Conservation (phyloP, 2,797 vertebrate genomes). For the Gobionotothen gibberifrons region DNA sequence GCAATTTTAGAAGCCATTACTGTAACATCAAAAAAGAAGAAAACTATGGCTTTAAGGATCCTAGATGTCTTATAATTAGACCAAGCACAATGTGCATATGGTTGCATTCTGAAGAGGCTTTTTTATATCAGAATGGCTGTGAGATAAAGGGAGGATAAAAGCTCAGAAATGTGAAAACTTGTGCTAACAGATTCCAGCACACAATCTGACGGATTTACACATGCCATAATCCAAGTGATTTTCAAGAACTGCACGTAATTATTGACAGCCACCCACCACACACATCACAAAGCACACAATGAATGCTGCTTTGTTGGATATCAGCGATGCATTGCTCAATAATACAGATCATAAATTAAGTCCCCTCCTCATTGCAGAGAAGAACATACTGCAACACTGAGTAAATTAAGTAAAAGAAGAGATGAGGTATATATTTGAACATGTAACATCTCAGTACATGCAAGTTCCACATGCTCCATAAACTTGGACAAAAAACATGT, state of each 20-base stretch:
- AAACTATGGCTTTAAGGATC: slow-evolving; percentile 36
- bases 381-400: not conserved
- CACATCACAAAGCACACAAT: slow-evolving; percentile 9
- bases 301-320: slow-evolving; percentile 16
- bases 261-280: slow-evolving; percentile 4
- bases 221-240: not conserved
- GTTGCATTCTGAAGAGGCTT: not conserved
- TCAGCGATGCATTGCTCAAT: slow-evolving; percentile 1
- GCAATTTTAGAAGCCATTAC: slow-evolving; percentile 35
- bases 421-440: not conserved
- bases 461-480: not conserved
- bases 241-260: not conserved
- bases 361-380: not conserved
- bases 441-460: no score
- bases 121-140: slow-evolving; percentile 8
- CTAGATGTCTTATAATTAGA: slow-evolving; percentile 43
- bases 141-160: slow-evolving; percentile 14
- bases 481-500: not conserved
- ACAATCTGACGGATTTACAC: slow-evolving; percentile 19
- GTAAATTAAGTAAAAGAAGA: slow-evolving; percentile 1
- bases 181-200: slow-evolving; percentile 13
- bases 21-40: slow-evolving; percentile 24
- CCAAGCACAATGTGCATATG: slow-evolving; percentile 4
- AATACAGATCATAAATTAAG: not conserved
- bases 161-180: slow-evolving; percentile 13